phyloP scores from a whole-genome alignment of 2,113 vertebrate species.

The Microcebus griseorufus region DNA sequence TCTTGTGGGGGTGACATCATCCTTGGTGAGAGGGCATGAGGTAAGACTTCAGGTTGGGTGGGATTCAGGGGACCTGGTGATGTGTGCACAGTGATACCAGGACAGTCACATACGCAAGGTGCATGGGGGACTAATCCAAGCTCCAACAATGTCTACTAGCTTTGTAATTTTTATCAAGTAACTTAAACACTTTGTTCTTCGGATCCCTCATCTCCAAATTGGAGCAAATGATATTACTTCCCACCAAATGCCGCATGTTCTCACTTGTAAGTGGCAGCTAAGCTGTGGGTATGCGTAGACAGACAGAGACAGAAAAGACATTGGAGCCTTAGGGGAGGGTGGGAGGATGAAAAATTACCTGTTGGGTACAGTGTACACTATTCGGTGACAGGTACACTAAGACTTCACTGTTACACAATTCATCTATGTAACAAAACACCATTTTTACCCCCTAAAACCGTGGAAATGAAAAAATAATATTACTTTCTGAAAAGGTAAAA shows the following conservation, averaged over 20 bases:
- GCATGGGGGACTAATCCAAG: fast-evolving
- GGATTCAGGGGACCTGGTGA: background rate
- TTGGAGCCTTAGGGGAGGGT: too few relatives aligned
- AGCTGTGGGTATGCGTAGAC: too few relatives aligned
- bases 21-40: background rate
- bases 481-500: background rate
- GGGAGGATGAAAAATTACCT: too few relatives aligned
- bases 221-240: background rate
- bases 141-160: background rate
- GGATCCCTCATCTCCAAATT: background rate
- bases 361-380: too few relatives aligned
- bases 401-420: too few relatives aligned
- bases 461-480: too few relatives aligned
- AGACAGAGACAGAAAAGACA: too few relatives aligned
- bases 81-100: fast-evolving
- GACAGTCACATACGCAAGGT: background rate
- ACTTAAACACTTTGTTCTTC: background rate
- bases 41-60: background rate
- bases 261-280: too few relatives aligned
- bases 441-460: too few relatives aligned
- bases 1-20: background rate
- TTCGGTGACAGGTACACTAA: too few relatives aligned
- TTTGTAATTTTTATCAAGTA: background rate
- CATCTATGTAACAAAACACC: too few relatives aligned
- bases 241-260: too few relatives aligned